phyloP scores from a whole-genome alignment of 2,888 invertebrate species.

The Agrilus biguttatus region DNA sequence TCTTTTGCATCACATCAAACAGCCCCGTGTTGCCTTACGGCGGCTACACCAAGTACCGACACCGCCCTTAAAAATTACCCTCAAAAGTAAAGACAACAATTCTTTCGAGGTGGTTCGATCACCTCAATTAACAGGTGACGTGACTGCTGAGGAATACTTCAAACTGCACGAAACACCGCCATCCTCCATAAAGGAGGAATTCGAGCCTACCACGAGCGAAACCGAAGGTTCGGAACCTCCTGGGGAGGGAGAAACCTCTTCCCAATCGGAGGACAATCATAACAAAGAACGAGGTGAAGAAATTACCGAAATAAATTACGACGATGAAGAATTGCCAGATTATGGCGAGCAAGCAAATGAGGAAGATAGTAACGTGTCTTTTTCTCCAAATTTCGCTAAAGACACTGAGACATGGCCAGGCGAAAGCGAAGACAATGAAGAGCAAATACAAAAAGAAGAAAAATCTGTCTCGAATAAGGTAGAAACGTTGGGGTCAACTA shows the following conservation, averaged over 20 bases:
- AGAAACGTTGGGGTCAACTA: slow-evolving; percentile 1
- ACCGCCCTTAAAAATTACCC: slow-evolving; percentile 35
- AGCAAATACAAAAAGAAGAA: not conserved
- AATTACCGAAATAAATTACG: not conserved
- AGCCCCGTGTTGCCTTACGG: slow-evolving; percentile 36
- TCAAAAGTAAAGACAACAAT: slow-evolving; percentile 26
- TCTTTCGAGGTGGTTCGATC: slow-evolving; percentile 26
- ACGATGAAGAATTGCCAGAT: slow-evolving; percentile 12
- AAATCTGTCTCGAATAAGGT: slow-evolving; percentile 5
- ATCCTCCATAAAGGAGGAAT: slow-evolving; percentile 1
- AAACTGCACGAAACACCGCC: not conserved
- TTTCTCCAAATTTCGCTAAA: slow-evolving; percentile 20
- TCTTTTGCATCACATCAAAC: slow-evolving; percentile 40
- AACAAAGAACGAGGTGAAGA: slow-evolving; percentile 18
- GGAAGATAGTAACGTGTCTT: slow-evolving; percentile 12
- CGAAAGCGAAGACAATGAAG: slow-evolving; percentile 5
- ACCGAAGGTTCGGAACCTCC: slow-evolving; percentile 29
- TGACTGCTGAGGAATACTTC: not conserved
- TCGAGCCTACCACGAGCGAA: slow-evolving; percentile 1
- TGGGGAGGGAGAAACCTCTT: slow-evolving; percentile 19
- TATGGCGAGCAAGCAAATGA: slow-evolving; percentile 5
- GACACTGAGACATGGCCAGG: slow-evolving; percentile 9
- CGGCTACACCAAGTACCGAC: slow-evolving; percentile 33
- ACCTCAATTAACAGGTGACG: slow-evolving; percentile 9
- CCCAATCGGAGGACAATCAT: slow-evolving; percentile 6